A percentile compares a stretch with the other conserved stretches of the same genome.
Evolutionary conservation across 2,113 vertebrate genomes (phyloP).

Genomic region (Myrmecobius fasciatus): DNA sequence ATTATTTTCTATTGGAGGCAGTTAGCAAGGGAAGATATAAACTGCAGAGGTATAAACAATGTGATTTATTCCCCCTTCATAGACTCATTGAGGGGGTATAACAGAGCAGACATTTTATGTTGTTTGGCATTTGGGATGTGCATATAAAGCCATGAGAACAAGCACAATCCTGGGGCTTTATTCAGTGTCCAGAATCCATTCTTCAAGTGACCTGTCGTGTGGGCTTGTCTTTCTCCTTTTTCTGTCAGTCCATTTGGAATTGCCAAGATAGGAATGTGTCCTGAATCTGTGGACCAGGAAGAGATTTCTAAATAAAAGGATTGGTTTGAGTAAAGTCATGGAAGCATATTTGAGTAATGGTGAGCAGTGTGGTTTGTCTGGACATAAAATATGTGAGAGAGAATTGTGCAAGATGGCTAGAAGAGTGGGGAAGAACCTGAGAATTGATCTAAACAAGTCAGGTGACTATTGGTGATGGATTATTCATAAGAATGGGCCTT

Average conservation of each 20-base stretch:
- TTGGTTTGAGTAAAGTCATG: background rate
- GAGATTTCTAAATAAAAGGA: background rate
- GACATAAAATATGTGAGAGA: background rate
- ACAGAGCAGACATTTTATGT: background rate
- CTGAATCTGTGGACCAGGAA: background rate
- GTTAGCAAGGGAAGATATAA: background rate
- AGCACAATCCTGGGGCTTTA: background rate
- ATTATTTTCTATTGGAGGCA: background rate
- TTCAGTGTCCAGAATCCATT: background rate
- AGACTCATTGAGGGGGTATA: background rate
- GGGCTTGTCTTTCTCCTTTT: background rate
- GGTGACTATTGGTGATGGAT: background rate
- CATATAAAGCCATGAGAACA: background rate
- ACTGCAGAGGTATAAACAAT: background rate
- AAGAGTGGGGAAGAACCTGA: background rate
- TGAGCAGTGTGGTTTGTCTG: background rate
- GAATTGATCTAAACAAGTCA: background rate
- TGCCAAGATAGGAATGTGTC: background rate
- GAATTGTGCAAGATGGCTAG: background rate
- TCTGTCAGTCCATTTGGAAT: too few relatives aligned
- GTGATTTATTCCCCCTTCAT: background rate
- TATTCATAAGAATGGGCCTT: background rate
- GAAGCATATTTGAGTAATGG: background rate
- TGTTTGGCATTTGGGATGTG: background rate
- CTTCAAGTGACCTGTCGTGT: background rate